These are phyloP conservation scores for Lapara coniferarum DNA, from an alignment of 2,888 invertebrate genomes.

Conservation along the genomic window DNA sequence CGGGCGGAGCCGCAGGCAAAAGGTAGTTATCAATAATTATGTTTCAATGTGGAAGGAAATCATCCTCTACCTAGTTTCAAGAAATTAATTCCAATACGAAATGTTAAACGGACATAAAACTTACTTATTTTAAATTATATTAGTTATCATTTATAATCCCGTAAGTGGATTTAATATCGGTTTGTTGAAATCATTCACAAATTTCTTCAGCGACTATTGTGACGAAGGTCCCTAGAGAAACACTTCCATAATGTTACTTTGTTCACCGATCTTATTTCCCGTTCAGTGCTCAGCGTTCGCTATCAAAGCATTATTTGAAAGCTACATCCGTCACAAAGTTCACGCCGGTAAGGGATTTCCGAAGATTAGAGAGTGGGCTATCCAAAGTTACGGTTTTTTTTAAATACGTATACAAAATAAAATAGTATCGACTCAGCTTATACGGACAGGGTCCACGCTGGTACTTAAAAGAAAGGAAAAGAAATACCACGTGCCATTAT, in stretches of 20 bases:
- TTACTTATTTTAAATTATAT: no score
- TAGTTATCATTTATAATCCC: no score
- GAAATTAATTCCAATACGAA: no score
- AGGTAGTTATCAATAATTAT: no score
- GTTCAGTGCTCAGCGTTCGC: background rate
- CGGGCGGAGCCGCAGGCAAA: no score
- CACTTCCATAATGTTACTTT: background rate
- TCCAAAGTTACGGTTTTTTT: background rate
- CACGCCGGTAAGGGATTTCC: slow-evolving; percentile 21
- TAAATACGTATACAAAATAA: background rate
- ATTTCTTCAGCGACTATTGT: background rate
- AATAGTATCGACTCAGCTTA: background rate
- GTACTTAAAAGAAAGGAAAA: background rate
- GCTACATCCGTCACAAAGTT: slow-evolving; percentile 19
- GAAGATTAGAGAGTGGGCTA: slow-evolving; percentile 12
- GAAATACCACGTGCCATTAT: background rate
- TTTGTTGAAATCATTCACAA: background rate
- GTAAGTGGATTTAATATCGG: no score
- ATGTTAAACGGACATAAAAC: no score
- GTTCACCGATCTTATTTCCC: background rate
- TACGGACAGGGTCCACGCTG: background rate
- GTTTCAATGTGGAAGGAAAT: no score
- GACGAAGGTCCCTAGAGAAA: background rate
- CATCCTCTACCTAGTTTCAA: no score
- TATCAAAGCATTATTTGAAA: slow-evolving; percentile 22